A percentile compares a stretch with the other conserved stretches of the same genome.
Evolutionary conservation across 2,113 vertebrate genomes (phyloP).

Genomic region (Sinocyclocheilus maitianheensis): DNA sequence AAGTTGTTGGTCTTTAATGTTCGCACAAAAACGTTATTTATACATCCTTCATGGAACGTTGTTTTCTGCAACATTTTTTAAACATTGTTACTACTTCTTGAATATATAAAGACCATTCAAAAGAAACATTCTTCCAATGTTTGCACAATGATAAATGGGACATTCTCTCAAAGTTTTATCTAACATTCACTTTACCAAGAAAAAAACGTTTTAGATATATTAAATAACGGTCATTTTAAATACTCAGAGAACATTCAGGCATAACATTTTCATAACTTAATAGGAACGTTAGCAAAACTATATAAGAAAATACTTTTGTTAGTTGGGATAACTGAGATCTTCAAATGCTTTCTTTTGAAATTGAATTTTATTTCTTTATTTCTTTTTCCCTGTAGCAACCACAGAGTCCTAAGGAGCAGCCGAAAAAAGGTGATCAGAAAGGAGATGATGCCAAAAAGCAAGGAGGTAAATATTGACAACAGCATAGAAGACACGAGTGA

Average conservation of each 20-base stretch:
- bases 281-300: not conserved
- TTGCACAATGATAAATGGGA: too few species aligned
- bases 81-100: too few species aligned
- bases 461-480: conserved; percentile 76
- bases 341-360: not conserved
- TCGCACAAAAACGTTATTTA: too few species aligned
- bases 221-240: not conserved
- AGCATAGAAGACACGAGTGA: not conserved
- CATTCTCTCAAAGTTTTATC: too few species aligned
- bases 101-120: too few species aligned
- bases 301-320: too few species aligned
- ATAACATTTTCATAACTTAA: not conserved
- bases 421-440: conserved; percentile 83
- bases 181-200: too few species aligned
- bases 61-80: too few species aligned
- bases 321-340: not conserved
- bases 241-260: not conserved
- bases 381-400: conserved; percentile 68
- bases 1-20: too few species aligned
- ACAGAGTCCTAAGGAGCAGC: conserved; percentile 81
- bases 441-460: conserved; percentile 81
- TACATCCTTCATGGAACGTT: too few species aligned
- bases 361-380: not conserved
- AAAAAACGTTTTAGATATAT: too few species aligned
- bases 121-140: too few species aligned